phyloP scores from a whole-genome alignment of 2,113 vertebrate species.

The Herpailurus yagouaroundi region DNA sequence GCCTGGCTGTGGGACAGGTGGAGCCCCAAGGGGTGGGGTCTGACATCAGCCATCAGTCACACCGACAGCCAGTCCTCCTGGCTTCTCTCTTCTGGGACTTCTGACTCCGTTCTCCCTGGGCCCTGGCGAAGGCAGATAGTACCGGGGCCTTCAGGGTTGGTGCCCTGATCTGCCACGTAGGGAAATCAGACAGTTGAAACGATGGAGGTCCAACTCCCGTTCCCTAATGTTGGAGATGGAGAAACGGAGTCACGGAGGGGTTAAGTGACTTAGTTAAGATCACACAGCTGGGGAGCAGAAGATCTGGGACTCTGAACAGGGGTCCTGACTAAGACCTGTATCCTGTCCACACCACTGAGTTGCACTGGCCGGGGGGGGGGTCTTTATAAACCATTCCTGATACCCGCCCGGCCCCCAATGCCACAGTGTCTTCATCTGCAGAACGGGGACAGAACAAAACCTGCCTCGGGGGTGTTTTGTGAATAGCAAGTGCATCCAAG shows the following conservation, averaged over 20 bases:
- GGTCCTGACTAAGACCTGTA: not conserved
- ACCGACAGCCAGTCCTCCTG: not conserved
- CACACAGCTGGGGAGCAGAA: not conserved
- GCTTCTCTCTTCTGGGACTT: not conserved
- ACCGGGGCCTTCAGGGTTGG: not conserved
- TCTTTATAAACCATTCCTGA: not conserved
- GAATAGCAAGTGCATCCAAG: not conserved
- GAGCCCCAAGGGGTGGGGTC: not conserved
- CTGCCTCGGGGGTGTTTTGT: not conserved
- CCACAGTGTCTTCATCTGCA: not conserved
- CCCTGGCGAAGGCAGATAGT: too few species aligned
- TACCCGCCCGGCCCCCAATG: too few species aligned
- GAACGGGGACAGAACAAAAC: not conserved
- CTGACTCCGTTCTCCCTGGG: not conserved
- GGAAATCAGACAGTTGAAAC: not conserved
- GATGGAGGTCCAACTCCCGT: accelerated
- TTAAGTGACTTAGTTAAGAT: not conserved
- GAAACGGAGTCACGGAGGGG: not conserved
- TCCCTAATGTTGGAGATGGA: not conserved
- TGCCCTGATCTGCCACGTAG: accelerated
- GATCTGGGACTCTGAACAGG: not conserved
- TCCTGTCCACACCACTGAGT: not conserved
- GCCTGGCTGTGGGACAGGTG: not conserved
- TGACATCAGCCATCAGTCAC: not conserved
- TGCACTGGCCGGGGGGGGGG: not conserved